These are phyloP conservation scores for Calliphora vicina DNA, from an alignment of 1,140 invertebrate genomes.

Conservation along the genomic window DNA sequence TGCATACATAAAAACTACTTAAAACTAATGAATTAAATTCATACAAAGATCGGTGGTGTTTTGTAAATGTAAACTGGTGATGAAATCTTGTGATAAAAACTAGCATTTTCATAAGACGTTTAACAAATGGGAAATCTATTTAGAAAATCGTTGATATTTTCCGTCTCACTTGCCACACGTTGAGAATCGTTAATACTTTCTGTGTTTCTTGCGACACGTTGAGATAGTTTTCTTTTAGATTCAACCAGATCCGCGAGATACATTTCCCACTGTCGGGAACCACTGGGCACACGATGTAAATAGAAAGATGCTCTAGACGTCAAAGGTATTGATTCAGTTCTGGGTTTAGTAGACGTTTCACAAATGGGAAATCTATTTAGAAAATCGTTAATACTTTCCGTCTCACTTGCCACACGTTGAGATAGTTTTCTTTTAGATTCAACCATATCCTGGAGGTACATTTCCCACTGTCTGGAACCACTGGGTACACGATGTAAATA, in stretches of 20 bases:
- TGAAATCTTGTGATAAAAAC: too few species aligned
- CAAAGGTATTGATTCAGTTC: too few species aligned
- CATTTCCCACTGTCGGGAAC: not conserved
- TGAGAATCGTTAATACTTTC: not conserved
- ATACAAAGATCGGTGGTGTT: too few species aligned
- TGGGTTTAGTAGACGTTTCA: not conserved
- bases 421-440: not conserved
- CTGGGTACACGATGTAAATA: slow-evolving; percentile 13
- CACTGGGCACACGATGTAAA: slow-evolving; percentile 4
- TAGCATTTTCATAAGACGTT: too few species aligned
- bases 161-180: too few species aligned
- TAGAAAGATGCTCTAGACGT: not conserved
- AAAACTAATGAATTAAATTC: too few species aligned
- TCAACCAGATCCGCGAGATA: slow-evolving; percentile 1
- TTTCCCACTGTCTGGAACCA: not conserved
- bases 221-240: not conserved
- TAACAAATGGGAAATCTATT: slow-evolving; percentile 5
- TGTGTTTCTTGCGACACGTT: not conserved
- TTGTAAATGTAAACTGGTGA: too few species aligned
- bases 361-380: slow-evolving; percentile 17
- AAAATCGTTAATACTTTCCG: slow-evolving; percentile 2
- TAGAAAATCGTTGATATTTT: too few species aligned
- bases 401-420: not conserved
- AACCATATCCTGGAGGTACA: not conserved
- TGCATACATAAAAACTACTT: too few species aligned